Evolutionary conservation across 2,797 vertebrate species (phyloP).

Genomic region (Cetoscarus ocellatus): DNA sequence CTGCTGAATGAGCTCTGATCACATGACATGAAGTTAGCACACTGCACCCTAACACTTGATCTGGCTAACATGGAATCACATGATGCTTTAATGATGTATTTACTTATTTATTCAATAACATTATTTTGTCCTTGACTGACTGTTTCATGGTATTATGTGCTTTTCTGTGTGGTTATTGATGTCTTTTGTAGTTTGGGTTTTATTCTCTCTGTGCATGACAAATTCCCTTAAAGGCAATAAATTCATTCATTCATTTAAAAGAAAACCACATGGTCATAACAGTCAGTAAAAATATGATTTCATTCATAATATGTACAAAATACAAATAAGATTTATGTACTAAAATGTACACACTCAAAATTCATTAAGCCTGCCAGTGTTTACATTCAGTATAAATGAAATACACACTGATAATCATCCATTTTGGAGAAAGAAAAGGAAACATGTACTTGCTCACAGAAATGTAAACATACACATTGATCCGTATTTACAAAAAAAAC

Average conservation of each 20-base stretch:
- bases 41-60: too few species aligned
- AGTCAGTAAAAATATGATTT: conserved; percentile 87
- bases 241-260: background rate
- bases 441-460: conserved; percentile 72
- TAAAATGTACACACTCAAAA: conserved; percentile 89
- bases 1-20: too few species aligned
- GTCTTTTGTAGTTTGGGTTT: too few species aligned
- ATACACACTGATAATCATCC: conserved; percentile 83
- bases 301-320: conserved; percentile 89
- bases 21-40: too few species aligned
- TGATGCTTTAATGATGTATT: too few species aligned
- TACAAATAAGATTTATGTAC: conserved; percentile 88
- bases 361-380: conserved; percentile 81
- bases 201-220: too few species aligned
- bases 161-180: too few species aligned
- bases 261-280: conserved; percentile 36
- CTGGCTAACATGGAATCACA: too few species aligned
- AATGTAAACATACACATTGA: conserved; percentile 74
- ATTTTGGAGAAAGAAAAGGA: conserved; percentile 80
- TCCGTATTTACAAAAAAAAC: conserved; percentile 59
- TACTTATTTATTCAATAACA: too few species aligned
- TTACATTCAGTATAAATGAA: conserved; percentile 84
- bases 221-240: too few species aligned
- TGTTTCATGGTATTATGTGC: too few species aligned
- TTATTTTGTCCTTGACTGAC: too few species aligned